Percentiles rank a stretch among this genome's conserved stretches.
phyloP scores from a whole-genome alignment of 2,113 vertebrate species.

The Ptyas mucosa region DNA sequence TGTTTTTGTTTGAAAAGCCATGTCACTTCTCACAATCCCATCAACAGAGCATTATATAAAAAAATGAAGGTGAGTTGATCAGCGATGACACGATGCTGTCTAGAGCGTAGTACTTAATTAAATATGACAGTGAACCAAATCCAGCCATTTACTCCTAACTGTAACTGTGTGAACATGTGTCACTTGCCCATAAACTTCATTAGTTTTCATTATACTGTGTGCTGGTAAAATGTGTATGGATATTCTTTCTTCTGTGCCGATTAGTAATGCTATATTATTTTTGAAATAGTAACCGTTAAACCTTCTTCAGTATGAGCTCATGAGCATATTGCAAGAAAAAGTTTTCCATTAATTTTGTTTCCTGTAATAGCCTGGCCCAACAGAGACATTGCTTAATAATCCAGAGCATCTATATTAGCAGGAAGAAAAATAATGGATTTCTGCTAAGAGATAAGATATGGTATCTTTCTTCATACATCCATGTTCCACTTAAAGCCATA shows the following conservation, averaged over 20 bases:
- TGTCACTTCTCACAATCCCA: not conserved
- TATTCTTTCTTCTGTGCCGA: slow-evolving; percentile 44
- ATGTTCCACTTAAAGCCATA: slow-evolving; percentile 31
- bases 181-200: slow-evolving; percentile 42
- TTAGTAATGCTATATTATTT: slow-evolving; percentile 54
- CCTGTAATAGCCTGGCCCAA: slow-evolving; percentile 46
- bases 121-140: slow-evolving; percentile 35
- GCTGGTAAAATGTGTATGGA: slow-evolving; percentile 42
- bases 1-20: slow-evolving; percentile 6
- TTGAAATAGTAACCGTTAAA: slow-evolving; percentile 38
- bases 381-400: slow-evolving; percentile 55
- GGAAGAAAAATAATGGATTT: slow-evolving; percentile 57
- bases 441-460: slow-evolving; percentile 38
- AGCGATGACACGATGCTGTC: not conserved
- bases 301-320: slow-evolving; percentile 19
- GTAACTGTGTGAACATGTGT: slow-evolving; percentile 29
- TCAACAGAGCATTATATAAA: not conserved
- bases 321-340: slow-evolving; percentile 37
- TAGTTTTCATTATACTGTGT: slow-evolving; percentile 38
- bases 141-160: slow-evolving; percentile 37
- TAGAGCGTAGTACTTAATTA: slow-evolving; percentile 37
- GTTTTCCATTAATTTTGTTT: slow-evolving; percentile 48
- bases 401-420: slow-evolving; percentile 49
- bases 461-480: slow-evolving; percentile 34
- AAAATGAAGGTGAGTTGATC: slow-evolving; percentile 11